Conservation (phyloP, 37 sponge, comb jelly and placozoan genomes). For the Amphimedon queenslandica region DNA sequence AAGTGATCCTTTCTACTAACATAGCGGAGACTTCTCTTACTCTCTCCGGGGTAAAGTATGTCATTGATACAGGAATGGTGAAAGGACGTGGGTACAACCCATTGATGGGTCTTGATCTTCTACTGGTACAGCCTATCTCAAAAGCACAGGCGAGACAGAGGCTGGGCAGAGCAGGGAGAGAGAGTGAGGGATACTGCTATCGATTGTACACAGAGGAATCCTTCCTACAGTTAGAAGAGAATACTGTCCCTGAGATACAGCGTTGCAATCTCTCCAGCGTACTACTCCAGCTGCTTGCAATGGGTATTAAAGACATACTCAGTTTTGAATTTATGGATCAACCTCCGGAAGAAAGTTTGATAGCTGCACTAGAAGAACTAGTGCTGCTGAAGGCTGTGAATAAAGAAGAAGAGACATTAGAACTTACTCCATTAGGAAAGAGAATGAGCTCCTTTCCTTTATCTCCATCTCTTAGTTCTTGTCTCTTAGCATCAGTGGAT, state of each 20-base stretch:
- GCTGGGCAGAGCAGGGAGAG: conserved; percentile 89
- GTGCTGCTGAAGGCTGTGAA: conserved; percentile 69
- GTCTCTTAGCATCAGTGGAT: conserved; percentile 46
- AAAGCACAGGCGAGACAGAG: conserved; percentile 90
- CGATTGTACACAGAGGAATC: conserved; percentile 86
- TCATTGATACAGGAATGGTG: conserved; percentile 91
- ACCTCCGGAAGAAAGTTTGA: conserved; percentile 67
- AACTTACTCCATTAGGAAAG: conserved; percentile 73
- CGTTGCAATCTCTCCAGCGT: conserved; percentile 83
- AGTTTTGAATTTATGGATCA: conserved; percentile 89
- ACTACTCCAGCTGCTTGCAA: conserved; percentile 77
- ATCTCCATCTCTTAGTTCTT: conserved; percentile 67
- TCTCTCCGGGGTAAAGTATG: conserved; percentile 80
- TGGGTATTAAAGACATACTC: conserved; percentile 74
- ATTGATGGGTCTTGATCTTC: conserved; percentile 73
- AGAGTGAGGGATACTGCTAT: conserved; percentile 80
- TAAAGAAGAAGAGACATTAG: conserved; percentile 26
- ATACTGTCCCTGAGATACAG: conserved; percentile 86
- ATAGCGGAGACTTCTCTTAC: conserved; percentile 96
- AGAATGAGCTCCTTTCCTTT: conserved; percentile 81
- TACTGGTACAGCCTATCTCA: conserved; percentile 89
- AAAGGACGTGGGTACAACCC: conserved; percentile 87
- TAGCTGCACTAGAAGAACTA: conserved; percentile 78
- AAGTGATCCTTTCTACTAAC: conserved; percentile 92
- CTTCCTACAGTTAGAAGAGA: conserved; percentile 52